Conservation (phyloP, 2,797 vertebrate species). For the Arctocebus calabarensis region DNA sequence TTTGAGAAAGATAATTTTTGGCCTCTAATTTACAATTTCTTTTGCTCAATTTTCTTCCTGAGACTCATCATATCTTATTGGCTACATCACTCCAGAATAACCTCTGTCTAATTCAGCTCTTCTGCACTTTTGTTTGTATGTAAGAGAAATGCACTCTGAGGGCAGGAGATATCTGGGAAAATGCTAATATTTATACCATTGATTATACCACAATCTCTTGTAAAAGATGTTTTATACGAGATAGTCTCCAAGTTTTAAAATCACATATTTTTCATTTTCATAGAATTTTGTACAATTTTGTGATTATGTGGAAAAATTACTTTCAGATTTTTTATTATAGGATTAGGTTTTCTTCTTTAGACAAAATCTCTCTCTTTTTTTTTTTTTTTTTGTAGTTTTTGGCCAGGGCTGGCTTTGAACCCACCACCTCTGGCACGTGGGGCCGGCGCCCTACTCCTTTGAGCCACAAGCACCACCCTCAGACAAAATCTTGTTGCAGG, state of each 20-base stretch:
- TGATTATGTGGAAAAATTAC: neutral
- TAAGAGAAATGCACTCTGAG: neutral
- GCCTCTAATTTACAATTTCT: neutral
- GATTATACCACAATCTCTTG: neutral
- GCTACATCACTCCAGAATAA: conserved; percentile 8
- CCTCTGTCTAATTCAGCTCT: neutral
- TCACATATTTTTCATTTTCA: conserved; percentile 3
- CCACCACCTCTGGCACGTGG: too few relatives aligned
- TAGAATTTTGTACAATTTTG: neutral
- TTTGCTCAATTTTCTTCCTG: neutral
- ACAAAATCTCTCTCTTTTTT: neutral
- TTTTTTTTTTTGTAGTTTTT: too few relatives aligned
- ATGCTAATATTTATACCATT: neutral
- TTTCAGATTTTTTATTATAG: neutral
- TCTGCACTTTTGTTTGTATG: neutral
- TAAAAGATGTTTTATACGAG: neutral
- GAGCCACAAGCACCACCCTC: neutral
- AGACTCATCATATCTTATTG: neutral
- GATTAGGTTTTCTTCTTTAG: conserved; percentile 5
- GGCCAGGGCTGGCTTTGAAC: too few relatives aligned
- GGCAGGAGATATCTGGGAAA: neutral
- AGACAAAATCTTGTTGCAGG: neutral
- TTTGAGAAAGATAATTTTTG: neutral
- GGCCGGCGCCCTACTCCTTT: too few relatives aligned
- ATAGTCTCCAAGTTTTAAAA: neutral